Evolutionary conservation across 2,888 invertebrate species (phyloP).

Genomic region (Prosapia bicincta): DNA sequence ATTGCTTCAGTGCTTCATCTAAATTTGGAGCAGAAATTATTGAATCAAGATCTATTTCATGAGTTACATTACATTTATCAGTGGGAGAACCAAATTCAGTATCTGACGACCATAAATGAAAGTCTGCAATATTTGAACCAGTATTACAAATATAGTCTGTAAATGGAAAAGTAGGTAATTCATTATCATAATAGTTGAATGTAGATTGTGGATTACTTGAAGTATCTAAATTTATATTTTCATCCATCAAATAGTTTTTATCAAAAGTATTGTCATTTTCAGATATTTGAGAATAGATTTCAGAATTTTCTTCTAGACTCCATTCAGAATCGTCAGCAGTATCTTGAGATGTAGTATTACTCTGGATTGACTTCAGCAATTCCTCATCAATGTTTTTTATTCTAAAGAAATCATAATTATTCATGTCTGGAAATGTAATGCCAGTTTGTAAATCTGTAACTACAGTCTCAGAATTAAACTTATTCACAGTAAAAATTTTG

Average conservation of each 20-base stretch:
- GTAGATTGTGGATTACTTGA: background rate
- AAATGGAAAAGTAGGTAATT: constrained; percentile 13
- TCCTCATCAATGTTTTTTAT: background rate
- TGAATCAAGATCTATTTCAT: constrained; percentile 27
- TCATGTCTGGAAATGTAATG: background rate
- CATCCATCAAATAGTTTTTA: background rate
- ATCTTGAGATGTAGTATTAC: background rate
- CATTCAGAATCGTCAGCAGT: background rate
- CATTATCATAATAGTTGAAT: background rate
- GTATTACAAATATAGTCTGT: background rate
- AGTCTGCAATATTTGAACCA: constrained; percentile 12
- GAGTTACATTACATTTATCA: background rate
- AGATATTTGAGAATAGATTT: background rate
- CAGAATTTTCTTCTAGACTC: background rate
- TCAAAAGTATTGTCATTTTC: background rate
- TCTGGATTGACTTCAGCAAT: background rate
- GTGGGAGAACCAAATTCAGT: constrained; percentile 16
- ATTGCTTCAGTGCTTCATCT: constrained; percentile 25
- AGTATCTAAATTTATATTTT: background rate
- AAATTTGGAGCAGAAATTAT: constrained; percentile 29
- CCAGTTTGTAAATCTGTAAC: background rate
- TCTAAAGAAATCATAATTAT: background rate
- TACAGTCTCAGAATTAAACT: background rate
- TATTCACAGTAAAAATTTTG: background rate
- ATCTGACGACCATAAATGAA: constrained; percentile 28